Percentiles rank a stretch among this genome's conserved stretches.
phyloP scores from a whole-genome alignment of 2,113 vertebrate species.

The Morone saxatilis region DNA sequence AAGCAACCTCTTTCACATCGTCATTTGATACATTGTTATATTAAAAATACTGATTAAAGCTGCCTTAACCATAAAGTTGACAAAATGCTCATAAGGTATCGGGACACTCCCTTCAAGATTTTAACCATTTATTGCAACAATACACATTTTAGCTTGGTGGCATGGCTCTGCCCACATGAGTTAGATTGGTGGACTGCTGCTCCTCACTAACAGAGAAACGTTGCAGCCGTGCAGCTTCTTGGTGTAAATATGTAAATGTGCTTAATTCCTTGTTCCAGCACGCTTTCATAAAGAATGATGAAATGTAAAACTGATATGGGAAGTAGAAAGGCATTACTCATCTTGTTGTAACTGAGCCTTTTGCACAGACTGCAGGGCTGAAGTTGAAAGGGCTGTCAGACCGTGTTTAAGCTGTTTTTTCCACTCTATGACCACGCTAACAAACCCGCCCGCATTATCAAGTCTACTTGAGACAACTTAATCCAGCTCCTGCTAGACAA shows the following conservation, averaged over 20 bases:
- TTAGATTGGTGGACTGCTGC: background rate
- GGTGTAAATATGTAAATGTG: background rate
- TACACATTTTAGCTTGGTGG: background rate
- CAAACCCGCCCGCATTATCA: background rate
- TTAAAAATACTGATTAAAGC: background rate
- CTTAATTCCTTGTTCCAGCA: background rate
- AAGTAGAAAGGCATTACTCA: background rate
- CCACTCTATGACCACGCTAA: slow-evolving; percentile 15
- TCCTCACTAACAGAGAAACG: background rate
- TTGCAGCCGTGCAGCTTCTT: background rate
- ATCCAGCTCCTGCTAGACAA: slow-evolving; percentile 43
- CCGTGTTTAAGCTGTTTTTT: slow-evolving; percentile 17
- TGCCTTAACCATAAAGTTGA: background rate
- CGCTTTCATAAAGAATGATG: background rate
- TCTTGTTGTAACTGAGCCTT: slow-evolving; percentile 3
- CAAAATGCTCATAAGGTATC: background rate
- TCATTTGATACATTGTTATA: too few species aligned
- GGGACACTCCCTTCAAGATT: background rate
- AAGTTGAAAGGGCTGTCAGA: slow-evolving; percentile 20
- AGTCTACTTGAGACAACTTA: slow-evolving; percentile 33
- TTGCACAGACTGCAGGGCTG: background rate
- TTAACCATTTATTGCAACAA: background rate
- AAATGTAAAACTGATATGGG: background rate
- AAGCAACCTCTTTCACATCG: too few species aligned
- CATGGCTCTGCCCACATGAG: background rate